Evolutionary conservation across 2,888 invertebrate genomes (phyloP).

Genomic region (Philaethria dido): DNA sequence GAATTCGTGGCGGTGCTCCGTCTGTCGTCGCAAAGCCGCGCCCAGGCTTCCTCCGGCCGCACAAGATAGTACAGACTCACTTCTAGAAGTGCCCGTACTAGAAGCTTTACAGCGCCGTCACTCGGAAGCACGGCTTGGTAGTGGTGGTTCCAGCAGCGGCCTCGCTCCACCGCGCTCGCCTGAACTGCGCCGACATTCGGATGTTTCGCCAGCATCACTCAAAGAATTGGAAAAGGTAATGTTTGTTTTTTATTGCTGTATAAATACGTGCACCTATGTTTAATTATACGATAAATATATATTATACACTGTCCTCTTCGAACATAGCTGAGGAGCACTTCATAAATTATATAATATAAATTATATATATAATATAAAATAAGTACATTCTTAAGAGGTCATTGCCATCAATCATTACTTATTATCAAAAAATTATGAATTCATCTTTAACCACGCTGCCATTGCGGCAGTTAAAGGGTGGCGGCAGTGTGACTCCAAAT

Average conservation of each 20-base stretch:
- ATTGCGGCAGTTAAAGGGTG: constrained; percentile 87
- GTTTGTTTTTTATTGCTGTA: constrained; percentile 46
- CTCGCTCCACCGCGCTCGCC: constrained; percentile 93
- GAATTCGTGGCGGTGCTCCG: constrained; percentile 94
- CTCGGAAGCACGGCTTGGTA: constrained; percentile 86
- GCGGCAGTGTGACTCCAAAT: constrained; percentile 81
- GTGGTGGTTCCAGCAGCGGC: constrained; percentile 81
- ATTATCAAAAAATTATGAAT: constrained; percentile 14
- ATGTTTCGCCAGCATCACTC: constrained; percentile 93
- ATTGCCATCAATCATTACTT: neutral
- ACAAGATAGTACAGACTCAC: constrained; percentile 93
- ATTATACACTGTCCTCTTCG: too few relatives aligned
- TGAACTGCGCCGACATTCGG: constrained; percentile 92
- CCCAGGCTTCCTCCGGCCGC: constrained; percentile 89
- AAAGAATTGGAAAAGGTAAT: constrained; percentile 95
- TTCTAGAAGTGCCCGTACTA: constrained; percentile 90
- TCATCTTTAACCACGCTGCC: constrained; percentile 77
- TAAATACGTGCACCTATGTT: neutral
- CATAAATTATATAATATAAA: too few relatives aligned
- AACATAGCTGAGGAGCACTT: too few relatives aligned
- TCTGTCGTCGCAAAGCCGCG: constrained; percentile 92
- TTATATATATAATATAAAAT: neutral
- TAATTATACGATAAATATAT: neutral
- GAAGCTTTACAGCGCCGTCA: constrained; percentile 92
- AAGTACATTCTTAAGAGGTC: neutral